phyloP scores from a whole-genome alignment of 2,888 invertebrate species.

The Sinodicranocentrus sp. region DNA sequence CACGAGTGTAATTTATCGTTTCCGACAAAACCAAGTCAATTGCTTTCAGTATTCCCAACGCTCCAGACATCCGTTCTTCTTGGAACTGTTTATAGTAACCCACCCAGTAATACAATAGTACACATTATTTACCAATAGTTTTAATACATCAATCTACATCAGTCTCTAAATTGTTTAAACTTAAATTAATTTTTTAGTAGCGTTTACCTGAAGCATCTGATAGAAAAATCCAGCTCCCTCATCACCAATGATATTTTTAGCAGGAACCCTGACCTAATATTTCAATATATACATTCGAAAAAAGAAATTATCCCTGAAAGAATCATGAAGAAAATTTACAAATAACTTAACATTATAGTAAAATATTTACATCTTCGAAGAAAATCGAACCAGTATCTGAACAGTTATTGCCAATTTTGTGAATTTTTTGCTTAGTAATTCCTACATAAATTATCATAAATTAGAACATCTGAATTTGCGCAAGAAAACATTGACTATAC shows the following conservation, averaged over 20 bases:
- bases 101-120: too few species aligned
- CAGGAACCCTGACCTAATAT: slow-evolving; percentile 78
- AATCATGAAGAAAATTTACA: neutral
- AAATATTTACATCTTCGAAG: slow-evolving; percentile 80
- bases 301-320: too few species aligned
- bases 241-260: slow-evolving; percentile 80
- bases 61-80: slow-evolving; percentile 80
- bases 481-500: too few species aligned
- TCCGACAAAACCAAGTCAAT: slow-evolving; percentile 69
- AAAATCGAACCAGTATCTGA: slow-evolving; percentile 81
- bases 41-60: slow-evolving; percentile 75
- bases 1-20: slow-evolving; percentile 80
- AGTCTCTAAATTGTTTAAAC: too few species aligned
- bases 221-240: slow-evolving; percentile 81
- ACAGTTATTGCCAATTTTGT: slow-evolving; percentile 80
- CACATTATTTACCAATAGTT: too few species aligned
- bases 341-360: too few species aligned
- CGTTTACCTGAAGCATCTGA: slow-evolving; percentile 80
- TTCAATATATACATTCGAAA: too few species aligned
- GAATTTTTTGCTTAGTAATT: slow-evolving; percentile 78
- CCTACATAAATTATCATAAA: too few species aligned
- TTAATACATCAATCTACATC: too few species aligned
- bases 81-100: slow-evolving; percentile 80
- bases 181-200: too few species aligned
- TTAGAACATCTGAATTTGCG: too few species aligned